Evolutionary conservation across 2,797 vertebrate species (phyloP), one percentile per base, ranked within the genome.

Genomic region (Bradypodion ventrale): DNA sequence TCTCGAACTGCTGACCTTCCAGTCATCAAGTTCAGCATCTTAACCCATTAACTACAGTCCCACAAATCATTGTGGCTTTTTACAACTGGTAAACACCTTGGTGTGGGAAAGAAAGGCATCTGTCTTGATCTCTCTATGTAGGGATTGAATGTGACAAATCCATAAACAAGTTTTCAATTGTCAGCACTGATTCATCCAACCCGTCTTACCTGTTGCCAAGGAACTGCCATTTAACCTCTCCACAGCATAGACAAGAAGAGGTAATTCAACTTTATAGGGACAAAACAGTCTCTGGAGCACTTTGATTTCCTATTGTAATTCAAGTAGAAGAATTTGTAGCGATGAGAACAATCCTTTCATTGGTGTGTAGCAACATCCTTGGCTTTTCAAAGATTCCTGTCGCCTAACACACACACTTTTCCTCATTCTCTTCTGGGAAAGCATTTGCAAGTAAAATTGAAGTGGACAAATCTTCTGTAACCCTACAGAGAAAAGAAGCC

Each of bases 381-480:
- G 10, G 68, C 27, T 73, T 23, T 59, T 25, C 37, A 72, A 56
- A 62, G 13, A 29, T 25, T 37, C 29, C 56, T 19, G 5, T 37
- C 12, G 8, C 9, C 27, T 40, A 8, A 15, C 70, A 4, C 15
- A 7, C 19, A 3, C 21, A 16, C 27, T 60, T 12, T 25, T 19
- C 46, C 2, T 68, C 32, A 23, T 42, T 19, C 29, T 32, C 25
- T 69, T 83, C 37, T 46, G 37, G 63, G 29, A 69, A 69, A 40
- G 35, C n/a, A 70, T 84, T 72, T 78, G 75, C 66, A 62, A 72
- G 32, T 63, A 23, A 72, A 72, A 72, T 70, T 5, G 27, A 56
- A 49, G 42, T 72, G 75, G 37, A 40, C 68, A 65, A 16, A 44
- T 32, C 40, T n/a, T 72, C 32, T 5, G 1, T 16, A 69, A 52